Conservation (phyloP, 2,888 invertebrate species). For the Microdon myrmicae region DNA sequence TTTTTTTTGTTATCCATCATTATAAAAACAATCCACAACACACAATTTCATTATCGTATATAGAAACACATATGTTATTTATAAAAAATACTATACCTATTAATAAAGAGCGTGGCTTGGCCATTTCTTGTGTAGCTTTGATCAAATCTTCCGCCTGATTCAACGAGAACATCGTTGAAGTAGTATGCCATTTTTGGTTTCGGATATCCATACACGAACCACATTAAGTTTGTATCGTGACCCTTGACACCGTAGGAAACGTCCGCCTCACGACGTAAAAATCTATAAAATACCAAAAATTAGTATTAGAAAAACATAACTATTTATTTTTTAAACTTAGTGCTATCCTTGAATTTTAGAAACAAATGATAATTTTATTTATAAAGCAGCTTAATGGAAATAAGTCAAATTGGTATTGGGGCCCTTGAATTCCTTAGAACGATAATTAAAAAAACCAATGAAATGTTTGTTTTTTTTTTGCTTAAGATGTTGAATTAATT, state of each 20-base stretch:
- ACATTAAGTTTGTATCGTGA: slow-evolving; percentile 88
- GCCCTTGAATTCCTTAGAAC: too few species aligned
- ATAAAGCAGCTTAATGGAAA: too few species aligned
- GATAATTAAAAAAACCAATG: too few species aligned
- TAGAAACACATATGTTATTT: too few species aligned
- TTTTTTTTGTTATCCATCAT: too few species aligned
- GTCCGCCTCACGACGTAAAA: slow-evolving; percentile 87
- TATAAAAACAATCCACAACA: too few species aligned
- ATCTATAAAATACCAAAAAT: slow-evolving; percentile 66
- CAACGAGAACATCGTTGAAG: slow-evolving; percentile 84
- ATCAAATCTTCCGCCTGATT: slow-evolving; percentile 85
- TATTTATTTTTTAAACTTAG: background rate
- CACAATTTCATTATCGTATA: too few species aligned
- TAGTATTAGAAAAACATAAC: background rate
- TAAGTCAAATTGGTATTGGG: too few species aligned
- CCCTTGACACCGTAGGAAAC: slow-evolving; percentile 92
- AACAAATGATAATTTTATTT: too few species aligned
- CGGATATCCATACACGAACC: slow-evolving; percentile 96
- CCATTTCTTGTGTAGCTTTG: slow-evolving; percentile 90
- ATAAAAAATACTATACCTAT: too few species aligned
- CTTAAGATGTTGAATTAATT: too few species aligned
- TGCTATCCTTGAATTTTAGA: background rate
- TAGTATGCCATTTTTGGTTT: slow-evolving; percentile 92
- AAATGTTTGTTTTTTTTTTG: too few species aligned
- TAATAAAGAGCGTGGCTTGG: slow-evolving; percentile 88